phyloP scores from a whole-genome alignment of 2,797 vertebrate genomes.

The Podargus strigoides region DNA sequence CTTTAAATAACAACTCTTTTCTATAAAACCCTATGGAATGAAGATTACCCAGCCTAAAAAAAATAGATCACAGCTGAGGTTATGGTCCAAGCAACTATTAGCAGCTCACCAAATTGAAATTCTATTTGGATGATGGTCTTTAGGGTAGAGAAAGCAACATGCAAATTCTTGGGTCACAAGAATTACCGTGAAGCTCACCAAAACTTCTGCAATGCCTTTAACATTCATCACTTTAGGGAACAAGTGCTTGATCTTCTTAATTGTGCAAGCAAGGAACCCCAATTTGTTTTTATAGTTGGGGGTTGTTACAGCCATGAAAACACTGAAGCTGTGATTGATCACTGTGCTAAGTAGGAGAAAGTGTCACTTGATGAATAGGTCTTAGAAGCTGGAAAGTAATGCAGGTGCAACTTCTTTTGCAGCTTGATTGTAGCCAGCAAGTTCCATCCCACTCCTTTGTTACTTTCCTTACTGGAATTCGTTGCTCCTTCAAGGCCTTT shows the following conservation, averaged over 20 bases:
- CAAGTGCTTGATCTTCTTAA: neutral
- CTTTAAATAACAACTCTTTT: neutral
- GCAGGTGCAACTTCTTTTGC: conserved; percentile 35
- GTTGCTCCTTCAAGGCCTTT: conserved; percentile 95
- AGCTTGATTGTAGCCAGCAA: conserved; percentile 94
- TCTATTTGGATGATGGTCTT: neutral
- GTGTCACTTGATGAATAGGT: neutral
- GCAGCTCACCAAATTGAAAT: neutral
- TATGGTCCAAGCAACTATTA: neutral
- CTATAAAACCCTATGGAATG: neutral
- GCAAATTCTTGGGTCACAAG: neutral
- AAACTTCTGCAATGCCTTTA: neutral
- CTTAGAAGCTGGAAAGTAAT: neutral
- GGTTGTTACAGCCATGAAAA: neutral
- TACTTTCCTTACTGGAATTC: conserved; percentile 86
- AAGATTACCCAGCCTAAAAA: neutral
- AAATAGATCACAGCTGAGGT: accelerated
- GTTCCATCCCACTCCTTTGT: conserved; percentile 86
- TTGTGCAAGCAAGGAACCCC: neutral
- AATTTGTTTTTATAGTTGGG: neutral
- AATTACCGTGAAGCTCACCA: neutral
- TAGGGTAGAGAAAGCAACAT: neutral
- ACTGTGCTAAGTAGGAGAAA: neutral
- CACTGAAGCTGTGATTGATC: neutral
- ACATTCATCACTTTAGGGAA: neutral